Percentiles rank a stretch among this genome's conserved stretches.
These are phyloP conservation scores for Unio delphinus DNA, from an alignment of 2,888 invertebrate genomes.

Conservation along the genomic window DNA sequence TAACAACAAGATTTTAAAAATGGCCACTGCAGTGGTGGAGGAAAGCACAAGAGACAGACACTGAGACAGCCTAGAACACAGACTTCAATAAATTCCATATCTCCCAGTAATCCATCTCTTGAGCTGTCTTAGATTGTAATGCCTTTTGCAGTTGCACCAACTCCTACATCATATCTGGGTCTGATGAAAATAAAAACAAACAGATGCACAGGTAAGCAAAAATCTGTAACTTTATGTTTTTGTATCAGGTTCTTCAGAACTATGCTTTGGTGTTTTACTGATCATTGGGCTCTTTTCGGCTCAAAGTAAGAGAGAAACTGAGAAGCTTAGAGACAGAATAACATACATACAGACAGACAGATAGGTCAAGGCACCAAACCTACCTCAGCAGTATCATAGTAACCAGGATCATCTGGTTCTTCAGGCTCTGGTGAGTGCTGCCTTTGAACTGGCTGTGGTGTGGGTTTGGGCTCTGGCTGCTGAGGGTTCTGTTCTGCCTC, in stretches of 20 bases:
- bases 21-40: too few species aligned
- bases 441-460: background rate
- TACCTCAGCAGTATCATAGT: conserved; percentile 1
- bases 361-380: too few species aligned
- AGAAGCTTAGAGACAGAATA: too few species aligned
- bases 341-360: too few species aligned
- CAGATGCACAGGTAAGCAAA: background rate
- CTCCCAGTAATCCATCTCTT: too few species aligned
- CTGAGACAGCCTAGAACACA: too few species aligned
- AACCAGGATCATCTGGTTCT: conserved; percentile 2
- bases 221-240: background rate
- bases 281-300: background rate
- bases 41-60: too few species aligned
- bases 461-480: conserved; percentile 8
- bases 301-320: background rate
- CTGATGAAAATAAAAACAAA: conserved; percentile 2
- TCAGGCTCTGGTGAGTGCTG: background rate
- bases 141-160: too few species aligned
- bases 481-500: conserved; percentile 30
- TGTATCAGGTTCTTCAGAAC: conserved; percentile 19
- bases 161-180: background rate
- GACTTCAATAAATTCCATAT: too few species aligned
- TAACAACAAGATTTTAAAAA: too few species aligned
- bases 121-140: too few species aligned
- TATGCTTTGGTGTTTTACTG: conserved; percentile 16